Base-by-base conservation (phyloP, 2,888 invertebrate species). In the Eustalomyia histrio region DNA sequence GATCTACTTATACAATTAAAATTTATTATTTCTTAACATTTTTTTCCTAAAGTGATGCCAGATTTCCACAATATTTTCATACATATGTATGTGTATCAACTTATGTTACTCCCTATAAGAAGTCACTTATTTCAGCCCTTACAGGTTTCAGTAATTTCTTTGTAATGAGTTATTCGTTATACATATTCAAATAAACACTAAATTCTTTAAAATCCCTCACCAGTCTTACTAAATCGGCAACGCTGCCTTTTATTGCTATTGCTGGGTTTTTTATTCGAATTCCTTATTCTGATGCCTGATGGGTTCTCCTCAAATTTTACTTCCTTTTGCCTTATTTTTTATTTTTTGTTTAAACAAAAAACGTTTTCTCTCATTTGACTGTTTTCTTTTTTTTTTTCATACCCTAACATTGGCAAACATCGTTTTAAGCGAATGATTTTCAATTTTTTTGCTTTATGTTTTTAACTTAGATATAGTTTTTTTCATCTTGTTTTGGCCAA, bases 351-450 rank as follows among this genome's bases (percentile, higher is more conserved):
- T 33, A 58, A 8, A 4, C 7, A 43, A 68, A 68, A 68, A 18
- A 8, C n/a, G 6, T 33, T 33, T 33, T 2, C 1, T 35, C 29
- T 39, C 29, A 7, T 64, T 53, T 60, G 14, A 24, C 7, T 18
- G 12, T 10, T 21, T 29, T 12, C 18, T n/a, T n/a, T n/a, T n/a
- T 43, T 76, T 29, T 33, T 52, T 24, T 14, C 55, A 29, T 47
- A 9, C 50, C 12, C 14, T 53, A 57, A 47, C 50, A n/a, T 63
- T 69, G 17, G 63, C 52, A 58, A 74, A 74, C 43, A 69, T 24
- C 24, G 35, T 43, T 52, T 47, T 53, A 53, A 24, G 50, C 33
- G 68, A 53, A 69, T 65, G 35, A 65, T 69, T 78, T 67, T 53
- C 24, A 6, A 58, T 71, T 64, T 57, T 33, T 18, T 67, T 21